Conservation (phyloP, 1,140 invertebrate species). For the Asbolus verrucosus region DNA sequence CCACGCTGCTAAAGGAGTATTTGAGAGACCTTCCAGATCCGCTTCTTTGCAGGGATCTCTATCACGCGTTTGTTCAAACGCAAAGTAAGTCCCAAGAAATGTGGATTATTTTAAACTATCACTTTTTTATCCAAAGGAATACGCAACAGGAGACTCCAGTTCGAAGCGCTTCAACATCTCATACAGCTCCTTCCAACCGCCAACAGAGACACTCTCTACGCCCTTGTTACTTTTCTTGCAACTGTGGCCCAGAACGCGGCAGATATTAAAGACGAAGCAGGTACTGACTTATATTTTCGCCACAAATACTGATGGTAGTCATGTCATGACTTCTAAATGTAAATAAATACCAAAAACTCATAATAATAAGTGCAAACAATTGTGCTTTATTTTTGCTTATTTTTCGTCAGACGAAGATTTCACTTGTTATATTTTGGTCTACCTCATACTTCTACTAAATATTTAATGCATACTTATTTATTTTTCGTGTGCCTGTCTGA, state of each 20-base stretch:
- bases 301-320: neutral
- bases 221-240: constrained; percentile 84
- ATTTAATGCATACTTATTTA: too few species aligned
- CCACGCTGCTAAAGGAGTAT: constrained; percentile 92
- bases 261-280: constrained; percentile 71
- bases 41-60: constrained; percentile 88
- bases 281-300: constrained; percentile 55
- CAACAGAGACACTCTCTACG: constrained; percentile 89
- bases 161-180: constrained; percentile 85
- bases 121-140: constrained; percentile 71
- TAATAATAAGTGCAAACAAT: too few species aligned
- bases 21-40: constrained; percentile 94
- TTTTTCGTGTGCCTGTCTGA: too few species aligned
- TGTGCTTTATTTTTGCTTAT: too few species aligned
- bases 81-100: constrained; percentile 78
- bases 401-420: too few species aligned
- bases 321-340: too few species aligned
- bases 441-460: too few species aligned
- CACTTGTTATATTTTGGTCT: too few species aligned
- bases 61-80: constrained; percentile 89
- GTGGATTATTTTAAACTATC: constrained; percentile 11
- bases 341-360: too few species aligned
- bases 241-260: constrained; percentile 81
- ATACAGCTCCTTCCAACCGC: constrained; percentile 86
- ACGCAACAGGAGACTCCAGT: constrained; percentile 82